Evolutionary conservation across 2,113 vertebrate genomes (phyloP), one percentile per base, ranked within the genome.

Genomic region (Eulemur rufifrons): DNA sequence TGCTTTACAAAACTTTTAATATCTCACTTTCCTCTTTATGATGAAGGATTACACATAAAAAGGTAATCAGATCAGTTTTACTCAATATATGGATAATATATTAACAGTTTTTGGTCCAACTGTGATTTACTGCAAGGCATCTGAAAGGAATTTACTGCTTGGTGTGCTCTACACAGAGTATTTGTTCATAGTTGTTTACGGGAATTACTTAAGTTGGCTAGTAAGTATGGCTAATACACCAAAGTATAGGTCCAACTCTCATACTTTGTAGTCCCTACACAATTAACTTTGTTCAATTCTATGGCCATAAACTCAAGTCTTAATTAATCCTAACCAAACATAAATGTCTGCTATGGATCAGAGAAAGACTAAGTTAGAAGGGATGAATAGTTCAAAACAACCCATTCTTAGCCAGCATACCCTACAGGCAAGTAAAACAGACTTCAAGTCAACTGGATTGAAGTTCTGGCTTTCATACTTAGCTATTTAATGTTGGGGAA

Each of bases 251-350:
- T 78, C 83, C 34, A 87, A 68, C 32, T 45, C 17, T 61, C 47
- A 95, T 17, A 45, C 18, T 85, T 54, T 52, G 27, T n/a, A 83
- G 45, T 69, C 3, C 18, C 25, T 42, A 68, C 18, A 92, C 42
- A 85, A 61, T 95, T 85, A 95, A 37, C 73, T 80, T 56, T 61
- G 39, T 10, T 93, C 29, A 89, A n/a, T 59, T 95, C 39, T 71
- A 32, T 32, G 32, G 25, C 54, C 80, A 90, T 63, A 93, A 42
- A 93, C 34, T 92, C 56, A 68, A 89, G 25, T 61, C 39, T 89
- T 95, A 89, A 73, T 95, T 59, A 94, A 32, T 71, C 32, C 32
- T 82, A 96, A 90, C 39, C 42, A 86, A 89, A 81, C 18, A 93
- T 76, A 74, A 95, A 85, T 61, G 29, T 32, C 74, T 86, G 42